Base-by-base conservation (phyloP, 92 coral and sea anemone species). In the Porites lobata region DNA sequence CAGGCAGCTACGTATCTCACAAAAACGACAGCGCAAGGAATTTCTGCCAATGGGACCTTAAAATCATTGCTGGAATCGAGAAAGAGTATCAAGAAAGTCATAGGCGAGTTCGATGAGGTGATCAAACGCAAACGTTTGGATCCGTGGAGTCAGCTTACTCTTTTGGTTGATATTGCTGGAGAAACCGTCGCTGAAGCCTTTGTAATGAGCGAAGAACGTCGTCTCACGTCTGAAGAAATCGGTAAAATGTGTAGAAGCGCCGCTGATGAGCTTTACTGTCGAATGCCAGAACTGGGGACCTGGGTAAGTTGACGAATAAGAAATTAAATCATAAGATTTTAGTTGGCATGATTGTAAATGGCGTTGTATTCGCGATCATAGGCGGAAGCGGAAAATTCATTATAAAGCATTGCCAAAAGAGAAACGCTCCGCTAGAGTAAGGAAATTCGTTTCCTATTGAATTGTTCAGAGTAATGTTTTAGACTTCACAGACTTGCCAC, bases 271-370 rank as follows among this genome's bases (percentile, higher is more conserved):
- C 77, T 81, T 29, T 69, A 67, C 47, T 17, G 18, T 67, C 76
- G 68, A 17, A 26, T 81, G 76, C 56, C 9, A 4, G 68, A 68
- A 19, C 12, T 17, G 18, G 86, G 86, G 57, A 81, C n/a, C n/a
- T 81, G 86, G 86, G 86, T 81, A 56, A 69, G 86, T 50, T 15
- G 18, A n/a, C 19, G 22, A 2, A 26, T 26, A 26, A 26, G 32
- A 26, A 26, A n/a, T n/a, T n/a, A n/a, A n/a, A 26, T 26, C 32
- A 26, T 26, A 0, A 26, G 32, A 26, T 26, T 26, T 26, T 26
- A 26, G 32, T 26, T 26, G 32, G 32, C 32, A 26, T 26, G 32
- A 1, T 26, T 26, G 32, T 26, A 26, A 26, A 26, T 26, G 2
- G 32, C 32, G 32, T 26, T 26, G 32, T 26, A 26, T 26, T 26